Base-by-base conservation (phyloP, 2,888 invertebrate species). In the Cephus sareptanus region DNA sequence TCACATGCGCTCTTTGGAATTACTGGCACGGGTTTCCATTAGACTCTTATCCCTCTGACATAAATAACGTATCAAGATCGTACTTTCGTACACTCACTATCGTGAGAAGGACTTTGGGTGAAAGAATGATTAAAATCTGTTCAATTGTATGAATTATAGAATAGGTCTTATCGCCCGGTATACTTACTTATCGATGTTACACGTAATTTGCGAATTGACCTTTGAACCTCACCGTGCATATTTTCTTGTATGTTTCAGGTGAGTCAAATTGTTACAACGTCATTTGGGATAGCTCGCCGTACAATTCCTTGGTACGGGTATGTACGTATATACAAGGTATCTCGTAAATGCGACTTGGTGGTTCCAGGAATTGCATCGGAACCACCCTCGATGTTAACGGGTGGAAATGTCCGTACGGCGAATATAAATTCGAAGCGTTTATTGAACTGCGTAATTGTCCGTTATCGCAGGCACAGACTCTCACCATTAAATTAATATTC, bases 21-120 rank as follows among this genome's bases (percentile, higher is more conserved):
- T 74, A 74, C 35, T 34, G 35, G 74, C 74, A 33, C 74, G 74
- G 23, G 74, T 74, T 74, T 34, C 74, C 74, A 74, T 74, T 74
- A 74, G n/a, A 35, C 74, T 34, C n/a, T 34, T 34, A 34, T 34
- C 74, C 35, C 12, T 34, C n/a, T 34, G 74, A 74, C 35, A 13
- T 35, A 35, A 35, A 35, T 35, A 74, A 34, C 13, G 23, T 35
- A 74, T 74, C 37, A 23, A 33, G 74, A 74, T 34, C 74, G 74
- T 35, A 35, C 30, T 30, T 35, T 34, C 30, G 30, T 71, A 71
- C 15, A 31, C 31, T 15, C 2, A 6, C 34, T 34, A 2, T 35
- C 74, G 74, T 35, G n/a, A 12, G 23, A 74, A 74, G 35, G 35
- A 23, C 35, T 12, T 35, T 2, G 13, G 23, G 11, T 74, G 23